Evolutionary conservation across 2,113 vertebrate species (phyloP), one percentile per base, ranked within the genome.

Genomic region (Sorex araneus): DNA sequence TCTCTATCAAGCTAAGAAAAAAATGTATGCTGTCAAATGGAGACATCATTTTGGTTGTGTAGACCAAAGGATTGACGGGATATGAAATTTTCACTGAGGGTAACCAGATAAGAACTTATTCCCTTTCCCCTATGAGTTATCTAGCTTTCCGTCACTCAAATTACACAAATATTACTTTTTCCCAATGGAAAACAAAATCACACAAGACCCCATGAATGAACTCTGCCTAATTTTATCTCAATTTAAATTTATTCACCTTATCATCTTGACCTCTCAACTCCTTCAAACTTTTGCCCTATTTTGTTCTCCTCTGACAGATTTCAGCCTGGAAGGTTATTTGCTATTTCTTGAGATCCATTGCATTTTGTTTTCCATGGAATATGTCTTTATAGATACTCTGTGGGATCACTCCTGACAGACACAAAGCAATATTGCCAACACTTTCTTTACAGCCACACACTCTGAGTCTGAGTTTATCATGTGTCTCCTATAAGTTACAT

Each of bases 321-420:
- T 74, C 69, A 4, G 2, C 60, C 11, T 78, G 27, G 16, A 32
- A 70, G 8, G 63, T 23, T 40, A 40, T 78, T 54, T 87, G 32
- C 83, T 84, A 43, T 47, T 89, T 75, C 47, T 90, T 79, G 28
- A 23, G 30, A 43, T 57, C 57, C 21, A 34, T 50, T 90, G 57
- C 60, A 25, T 69, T 93, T 84, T 89, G 40, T 47, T 13, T 0
- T 54, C 4, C 30, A 30, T 50, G 18, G 16, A 76, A 85, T 25
- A 18, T 69, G 32, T 8, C 36, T 69, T 64, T 67, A 45, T 66
- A 87, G 19, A 45, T 63, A 16, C 36, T 83, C 18, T 34, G 10
- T 13, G 3, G 76, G 18, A 36, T 34, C 64, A 16, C 34, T 57
- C 34, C 30, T 63, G n/a, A 54, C 27, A 74, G 9, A 50, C 16